Evolutionary conservation across 2,113 vertebrate genomes (phyloP), one percentile per base, ranked within the genome.

Genomic region (Corythornis cristatus): DNA sequence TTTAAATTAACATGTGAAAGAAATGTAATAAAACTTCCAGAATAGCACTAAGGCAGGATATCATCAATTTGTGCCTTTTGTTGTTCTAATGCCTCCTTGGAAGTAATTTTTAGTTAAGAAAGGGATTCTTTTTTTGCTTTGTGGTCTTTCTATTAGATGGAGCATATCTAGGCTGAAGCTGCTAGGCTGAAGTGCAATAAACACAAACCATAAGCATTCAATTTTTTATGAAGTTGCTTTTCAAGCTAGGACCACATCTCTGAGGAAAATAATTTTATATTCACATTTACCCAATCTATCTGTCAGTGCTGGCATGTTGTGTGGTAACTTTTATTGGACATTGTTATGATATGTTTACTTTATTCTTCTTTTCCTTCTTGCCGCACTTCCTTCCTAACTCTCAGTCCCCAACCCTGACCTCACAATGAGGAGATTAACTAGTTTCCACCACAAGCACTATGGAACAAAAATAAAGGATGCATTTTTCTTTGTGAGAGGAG

Each of bases 301-400:
- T 95, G 90, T 42, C 51, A 73, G 31, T 53, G 37, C 37, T 93
- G 77, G 37, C 67, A 46, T 76, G 42, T 23, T 37, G 90, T 86
- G 71, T 66, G 62, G 66, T 83, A 60, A 72, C 45, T 95, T 94
- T 68, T 33, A 43, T 54, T 79, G 57, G 66, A 57, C 35, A 58
- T 31, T 50, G 45, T 85, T 95, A 54, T 79, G 84, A 87, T 93
- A 93, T 68, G 8, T 61, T 95, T 90, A 60, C 40, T 89, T 90
- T 87, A 56, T 58, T 89, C 15, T 62, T 92, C 90, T 90, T 76
- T 48, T 89, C 17, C 42, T 53, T 67, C 67, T 83, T 88, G 89
- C 46, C 45, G n/a, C 29, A 43, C 14, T 54, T 89, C 29, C 20
- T 73, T 88, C 64, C 37, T 37, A 66, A 60, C 31, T 67, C 40